phyloP scores from a whole-genome alignment of 1,140 invertebrate species.

The Drosophila lacertosa region DNA sequence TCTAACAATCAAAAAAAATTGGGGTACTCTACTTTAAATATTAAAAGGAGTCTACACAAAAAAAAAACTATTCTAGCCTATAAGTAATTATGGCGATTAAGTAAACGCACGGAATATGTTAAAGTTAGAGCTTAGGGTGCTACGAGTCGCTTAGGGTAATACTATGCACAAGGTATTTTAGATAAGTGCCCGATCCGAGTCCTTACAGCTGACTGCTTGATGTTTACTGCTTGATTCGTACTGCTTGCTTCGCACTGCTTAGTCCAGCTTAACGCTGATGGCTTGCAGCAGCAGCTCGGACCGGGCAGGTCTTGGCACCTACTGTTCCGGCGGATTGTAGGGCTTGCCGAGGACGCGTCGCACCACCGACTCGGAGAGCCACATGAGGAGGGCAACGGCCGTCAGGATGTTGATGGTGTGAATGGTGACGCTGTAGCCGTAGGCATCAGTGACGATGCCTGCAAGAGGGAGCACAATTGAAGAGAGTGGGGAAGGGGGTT shows the following conservation, averaged over 20 bases:
- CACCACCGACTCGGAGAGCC: conserved; percentile 58
- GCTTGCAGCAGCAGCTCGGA: conserved; percentile 30
- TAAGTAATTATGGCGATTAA: neutral
- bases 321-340: conserved; percentile 50
- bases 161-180: conserved; percentile 6
- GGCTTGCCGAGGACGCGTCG: conserved; percentile 52
- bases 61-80: neutral
- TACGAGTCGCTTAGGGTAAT: conserved; percentile 6
- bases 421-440: conserved; percentile 66
- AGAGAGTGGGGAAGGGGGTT: neutral
- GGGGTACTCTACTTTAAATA: no score
- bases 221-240: no score
- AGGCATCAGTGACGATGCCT: conserved; percentile 65
- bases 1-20: neutral
- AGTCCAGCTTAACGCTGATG: neutral
- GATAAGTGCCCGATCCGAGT: no score
- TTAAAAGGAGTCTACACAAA: no score
- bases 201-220: no score
- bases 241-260: no score
- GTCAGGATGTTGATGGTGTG: conserved; percentile 69
- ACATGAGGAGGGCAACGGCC: conserved; percentile 56
- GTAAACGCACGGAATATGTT: neutral
- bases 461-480: neutral
- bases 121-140: neutral
- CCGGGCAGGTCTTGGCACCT: neutral